Evolutionary conservation across 2,113 vertebrate genomes (phyloP), one percentile per base, ranked within the genome.

Genomic region (Lasiurus cinereus): DNA sequence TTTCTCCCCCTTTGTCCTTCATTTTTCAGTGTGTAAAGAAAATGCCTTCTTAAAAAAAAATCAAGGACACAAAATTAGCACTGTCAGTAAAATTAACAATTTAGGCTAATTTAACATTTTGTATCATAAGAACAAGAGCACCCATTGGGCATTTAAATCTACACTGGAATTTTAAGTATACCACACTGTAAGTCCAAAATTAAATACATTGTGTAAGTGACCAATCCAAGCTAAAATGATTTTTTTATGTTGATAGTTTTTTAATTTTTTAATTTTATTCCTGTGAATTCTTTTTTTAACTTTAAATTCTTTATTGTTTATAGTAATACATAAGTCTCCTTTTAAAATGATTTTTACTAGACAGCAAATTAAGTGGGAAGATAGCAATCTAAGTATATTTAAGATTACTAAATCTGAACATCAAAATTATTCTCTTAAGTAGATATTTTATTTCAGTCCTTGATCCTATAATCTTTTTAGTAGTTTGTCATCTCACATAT

Each of bases 321-420:
- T 27, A 11, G 10, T 27, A 27, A 27, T 62, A 62, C 59, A 62
- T 62, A 24, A 24, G 59, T 12, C 59, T 62, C 24, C 59, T 62
- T 62, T 62, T 52, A 88, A 88, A 86, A 80, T 83, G 33, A 54
- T 13, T 92, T 83, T 86, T 88, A 88, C 2, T 84, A 50, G 83
- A 62, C 52, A 33, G 64, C 24, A 88, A 83, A 73, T 86, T 93
- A 83, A 94, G 85, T 83, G 46, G 39, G 29, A 92, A 94, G 85
- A 83, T 91, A 77, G 18, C 72, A 59, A 70, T 82, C 67, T 33
- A 2, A 78, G 5, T 86, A 2, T 83, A n/a, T 86, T 82, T 84
- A 48, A 87, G 39, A 90, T 48, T 33, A 84, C 86, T 88, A 96
- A 92, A 83, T 77, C 31, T 33, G 64, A 62, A 54, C 52, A 94